These are phyloP conservation scores for Casuarius casuarius DNA, from an alignment of 2,113 vertebrate species.

Conservation along the genomic window DNA sequence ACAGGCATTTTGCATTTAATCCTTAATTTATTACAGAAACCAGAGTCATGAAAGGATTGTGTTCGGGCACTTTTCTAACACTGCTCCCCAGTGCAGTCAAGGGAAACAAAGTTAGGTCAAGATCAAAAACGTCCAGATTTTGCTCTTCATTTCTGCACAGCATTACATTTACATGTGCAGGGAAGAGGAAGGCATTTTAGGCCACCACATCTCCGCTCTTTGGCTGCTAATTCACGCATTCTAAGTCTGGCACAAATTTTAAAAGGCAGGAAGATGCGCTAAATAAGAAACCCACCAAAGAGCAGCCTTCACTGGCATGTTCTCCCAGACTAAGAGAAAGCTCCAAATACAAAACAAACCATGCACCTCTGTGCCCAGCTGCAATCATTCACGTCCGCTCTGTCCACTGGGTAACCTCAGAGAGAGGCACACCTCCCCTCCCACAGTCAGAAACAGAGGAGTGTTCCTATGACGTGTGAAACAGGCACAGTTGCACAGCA, in stretches of 20 bases:
- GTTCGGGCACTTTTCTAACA: neutral
- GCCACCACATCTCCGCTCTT: neutral
- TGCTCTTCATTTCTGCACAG: neutral
- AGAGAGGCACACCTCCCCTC: neutral
- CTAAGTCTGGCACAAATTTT: too few species aligned
- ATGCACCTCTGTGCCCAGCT: rapidly evolving
- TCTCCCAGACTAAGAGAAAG: neutral
- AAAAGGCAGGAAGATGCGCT: too few species aligned
- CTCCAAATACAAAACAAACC: neutral
- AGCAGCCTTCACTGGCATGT: neutral
- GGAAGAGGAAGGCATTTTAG: neutral
- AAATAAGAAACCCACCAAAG: neutral
- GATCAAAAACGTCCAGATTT: neutral
- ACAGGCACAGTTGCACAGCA: neutral
- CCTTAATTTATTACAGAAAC: neutral
- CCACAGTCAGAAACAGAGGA: neutral
- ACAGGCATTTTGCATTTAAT: neutral
- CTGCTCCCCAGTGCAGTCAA: neutral
- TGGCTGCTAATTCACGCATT: neutral
- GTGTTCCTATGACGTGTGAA: rapidly evolving
- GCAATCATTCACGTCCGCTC: neutral
- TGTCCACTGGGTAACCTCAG: rapidly evolving
- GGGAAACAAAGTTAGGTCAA: neutral
- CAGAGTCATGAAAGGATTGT: neutral
- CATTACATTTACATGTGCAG: neutral